phyloP scores from a whole-genome alignment of 2,888 invertebrate species.

The Drosophila rubida region DNA sequence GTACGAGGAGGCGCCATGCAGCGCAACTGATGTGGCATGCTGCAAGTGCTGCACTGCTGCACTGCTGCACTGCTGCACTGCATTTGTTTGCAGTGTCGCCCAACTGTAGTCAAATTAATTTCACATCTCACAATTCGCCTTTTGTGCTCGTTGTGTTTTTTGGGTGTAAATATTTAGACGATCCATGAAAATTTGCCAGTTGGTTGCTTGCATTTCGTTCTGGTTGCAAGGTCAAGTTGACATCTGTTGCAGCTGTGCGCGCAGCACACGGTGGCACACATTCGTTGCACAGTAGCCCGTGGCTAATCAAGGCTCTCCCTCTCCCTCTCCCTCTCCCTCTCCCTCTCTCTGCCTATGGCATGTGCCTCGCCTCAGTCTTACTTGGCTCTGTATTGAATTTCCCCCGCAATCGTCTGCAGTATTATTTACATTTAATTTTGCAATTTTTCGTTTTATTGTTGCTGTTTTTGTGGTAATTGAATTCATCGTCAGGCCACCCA shows the following conservation, averaged over 20 bases:
- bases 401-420: neutral
- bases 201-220: slow-evolving; percentile 60
- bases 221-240: slow-evolving; percentile 76
- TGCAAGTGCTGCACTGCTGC: slow-evolving; percentile 11
- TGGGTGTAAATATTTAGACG: slow-evolving; percentile 76
- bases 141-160: slow-evolving; percentile 15
- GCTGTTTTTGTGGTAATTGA: slow-evolving; percentile 61
- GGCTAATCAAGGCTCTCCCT: no score
- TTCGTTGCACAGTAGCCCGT: slow-evolving; percentile 45
- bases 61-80: no score
- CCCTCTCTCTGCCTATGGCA: slow-evolving; percentile 51
- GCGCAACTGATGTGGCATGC: slow-evolving; percentile 61
- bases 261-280: slow-evolving; percentile 52
- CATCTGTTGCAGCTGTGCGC: slow-evolving; percentile 64
- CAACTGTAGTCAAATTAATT: slow-evolving; percentile 76
- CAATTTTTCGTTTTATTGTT: slow-evolving; percentile 15
- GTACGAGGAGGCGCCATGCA: slow-evolving; percentile 46
- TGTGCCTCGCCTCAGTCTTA: slow-evolving; percentile 55
- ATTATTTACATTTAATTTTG: slow-evolving; percentile 43
- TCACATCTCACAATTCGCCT: slow-evolving; percentile 64
- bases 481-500: slow-evolving; percentile 67
- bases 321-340: no score
- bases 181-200: slow-evolving; percentile 51
- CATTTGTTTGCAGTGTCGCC: slow-evolving; percentile 6
- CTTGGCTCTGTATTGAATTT: slow-evolving; percentile 40